These are phyloP conservation scores for Triplophysa dalaica DNA, from an alignment of 2,113 vertebrate species.

Conservation along the genomic window DNA sequence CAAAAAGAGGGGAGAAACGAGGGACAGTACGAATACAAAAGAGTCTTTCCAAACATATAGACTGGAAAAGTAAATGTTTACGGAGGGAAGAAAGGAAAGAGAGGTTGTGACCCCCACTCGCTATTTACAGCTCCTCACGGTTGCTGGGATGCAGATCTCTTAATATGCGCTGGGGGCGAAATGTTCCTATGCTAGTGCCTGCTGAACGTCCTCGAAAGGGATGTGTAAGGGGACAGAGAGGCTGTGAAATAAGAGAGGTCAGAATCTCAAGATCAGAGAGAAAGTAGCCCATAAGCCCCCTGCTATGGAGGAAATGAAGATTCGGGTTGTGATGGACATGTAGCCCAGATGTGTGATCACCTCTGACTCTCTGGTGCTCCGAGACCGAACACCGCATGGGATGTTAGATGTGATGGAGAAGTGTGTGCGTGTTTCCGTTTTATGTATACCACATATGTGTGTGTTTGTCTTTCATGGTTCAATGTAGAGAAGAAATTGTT, in stretches of 20 bases:
- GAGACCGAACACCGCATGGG: background rate
- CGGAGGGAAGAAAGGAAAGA: constrained; percentile 32
- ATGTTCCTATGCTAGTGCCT: constrained; percentile 7
- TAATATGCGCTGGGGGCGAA: constrained; percentile 25
- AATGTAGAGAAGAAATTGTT: background rate
- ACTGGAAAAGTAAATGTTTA: constrained; percentile 52
- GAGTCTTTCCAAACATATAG: constrained; percentile 37
- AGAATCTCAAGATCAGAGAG: constrained; percentile 32
- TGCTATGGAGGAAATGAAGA: constrained; percentile 34
- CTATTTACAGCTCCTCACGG: constrained; percentile 38
- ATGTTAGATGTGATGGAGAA: background rate
- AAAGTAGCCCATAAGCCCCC: constrained; percentile 27
- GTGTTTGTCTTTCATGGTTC: background rate
- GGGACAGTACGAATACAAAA: constrained; percentile 25
- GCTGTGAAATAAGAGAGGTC: constrained; percentile 26
- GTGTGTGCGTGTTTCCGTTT: background rate
- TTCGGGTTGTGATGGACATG: constrained; percentile 20
- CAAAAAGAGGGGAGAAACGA: background rate
- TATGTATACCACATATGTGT: background rate
- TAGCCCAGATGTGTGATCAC: background rate
- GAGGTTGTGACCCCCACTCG: background rate
- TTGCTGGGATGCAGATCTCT: constrained; percentile 35
- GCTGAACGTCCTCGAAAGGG: background rate
- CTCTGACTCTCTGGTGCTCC: background rate
- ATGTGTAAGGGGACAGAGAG: background rate